Percentiles rank a stretch among this genome's conserved stretches.
Conservation (phyloP, 2,888 invertebrate species). For the Andrena trimmerana region DNA sequence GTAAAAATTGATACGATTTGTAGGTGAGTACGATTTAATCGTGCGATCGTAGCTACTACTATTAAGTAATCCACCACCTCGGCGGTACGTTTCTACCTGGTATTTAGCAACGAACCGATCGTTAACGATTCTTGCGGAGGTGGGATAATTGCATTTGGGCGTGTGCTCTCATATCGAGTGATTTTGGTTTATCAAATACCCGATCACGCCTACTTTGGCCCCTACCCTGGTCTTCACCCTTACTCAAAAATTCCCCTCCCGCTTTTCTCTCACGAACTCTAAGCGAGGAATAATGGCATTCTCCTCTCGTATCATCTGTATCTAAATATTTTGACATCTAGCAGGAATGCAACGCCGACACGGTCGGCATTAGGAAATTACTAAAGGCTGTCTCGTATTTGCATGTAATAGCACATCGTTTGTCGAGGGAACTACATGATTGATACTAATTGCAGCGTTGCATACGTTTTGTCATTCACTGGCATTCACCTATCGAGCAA, state of each 20-base stretch:
- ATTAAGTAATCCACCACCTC: conserved; percentile 61
- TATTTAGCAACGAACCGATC: conserved; percentile 69
- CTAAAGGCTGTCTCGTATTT: conserved; percentile 2
- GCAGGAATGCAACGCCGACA: not conserved
- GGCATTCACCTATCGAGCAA: not conserved
- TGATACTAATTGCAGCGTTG: conserved; percentile 40
- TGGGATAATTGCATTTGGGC: conserved; percentile 61
- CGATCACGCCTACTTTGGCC: not conserved
- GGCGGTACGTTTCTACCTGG: conserved; percentile 36
- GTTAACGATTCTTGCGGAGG: conserved; percentile 51
- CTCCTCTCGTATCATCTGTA: too few species aligned
- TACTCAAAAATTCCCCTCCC: too few species aligned
- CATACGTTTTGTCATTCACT: conserved; percentile 12
- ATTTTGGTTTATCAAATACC: conserved; percentile 10
- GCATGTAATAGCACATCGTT: conserved; percentile 23
- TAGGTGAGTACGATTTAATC: conserved; percentile 43
- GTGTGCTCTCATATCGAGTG: conserved; percentile 68
- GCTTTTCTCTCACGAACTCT: too few species aligned
- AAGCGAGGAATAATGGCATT: too few species aligned
- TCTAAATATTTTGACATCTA: not conserved
- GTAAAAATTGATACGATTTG: conserved; percentile 35
- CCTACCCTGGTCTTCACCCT: not conserved
- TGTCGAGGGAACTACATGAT: conserved; percentile 12
- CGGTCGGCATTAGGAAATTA: conserved; percentile 22
- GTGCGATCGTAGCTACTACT: conserved; percentile 40